These are phyloP conservation scores for Lophius americanus DNA, from an alignment of 2,797 vertebrate genomes.

Conservation along the genomic window DNA sequence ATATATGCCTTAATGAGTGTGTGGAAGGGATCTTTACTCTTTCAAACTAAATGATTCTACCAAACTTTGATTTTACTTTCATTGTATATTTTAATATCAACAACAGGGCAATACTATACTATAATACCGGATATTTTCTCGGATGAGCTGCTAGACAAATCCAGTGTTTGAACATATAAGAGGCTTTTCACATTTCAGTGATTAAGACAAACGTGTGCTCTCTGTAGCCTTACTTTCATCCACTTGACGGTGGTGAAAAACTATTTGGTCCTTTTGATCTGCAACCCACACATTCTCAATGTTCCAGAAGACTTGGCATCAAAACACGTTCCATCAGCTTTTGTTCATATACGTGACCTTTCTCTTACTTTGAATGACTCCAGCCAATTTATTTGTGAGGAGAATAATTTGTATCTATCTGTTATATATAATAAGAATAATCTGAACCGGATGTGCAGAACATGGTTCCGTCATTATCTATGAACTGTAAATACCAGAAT, in stretches of 20 bases:
- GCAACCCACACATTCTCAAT: conserved; percentile 42
- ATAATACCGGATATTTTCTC: no score
- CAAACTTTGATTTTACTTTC: no score
- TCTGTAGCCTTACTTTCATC: conserved; percentile 30
- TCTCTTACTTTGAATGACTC: conserved; percentile 25
- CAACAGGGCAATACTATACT: no score
- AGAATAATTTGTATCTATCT: no score
- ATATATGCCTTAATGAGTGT: no score
- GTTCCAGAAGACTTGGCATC: conserved; percentile 48
- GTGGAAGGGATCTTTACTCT: no score
- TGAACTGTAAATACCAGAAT: not conserved
- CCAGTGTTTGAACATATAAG: conserved; percentile 8
- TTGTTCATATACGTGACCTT: conserved; percentile 41
- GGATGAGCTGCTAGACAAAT: conserved; percentile 14
- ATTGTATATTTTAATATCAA: no score
- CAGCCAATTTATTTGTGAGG: conserved; percentile 15
- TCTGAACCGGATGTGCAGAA: not conserved
- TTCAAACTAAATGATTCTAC: no score
- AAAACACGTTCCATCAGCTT: conserved; percentile 29
- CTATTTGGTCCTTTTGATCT: conserved; percentile 8
- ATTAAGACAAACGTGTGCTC: conserved; percentile 10
- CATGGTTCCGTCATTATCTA: not conserved
- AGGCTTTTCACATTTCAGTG: conserved; percentile 1
- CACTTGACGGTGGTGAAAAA: conserved; percentile 18
- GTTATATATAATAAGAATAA: not conserved